Evolutionary conservation across 2,888 invertebrate genomes (phyloP), one percentile per base, ranked within the genome.

Genomic region (Melanargia galathea): DNA sequence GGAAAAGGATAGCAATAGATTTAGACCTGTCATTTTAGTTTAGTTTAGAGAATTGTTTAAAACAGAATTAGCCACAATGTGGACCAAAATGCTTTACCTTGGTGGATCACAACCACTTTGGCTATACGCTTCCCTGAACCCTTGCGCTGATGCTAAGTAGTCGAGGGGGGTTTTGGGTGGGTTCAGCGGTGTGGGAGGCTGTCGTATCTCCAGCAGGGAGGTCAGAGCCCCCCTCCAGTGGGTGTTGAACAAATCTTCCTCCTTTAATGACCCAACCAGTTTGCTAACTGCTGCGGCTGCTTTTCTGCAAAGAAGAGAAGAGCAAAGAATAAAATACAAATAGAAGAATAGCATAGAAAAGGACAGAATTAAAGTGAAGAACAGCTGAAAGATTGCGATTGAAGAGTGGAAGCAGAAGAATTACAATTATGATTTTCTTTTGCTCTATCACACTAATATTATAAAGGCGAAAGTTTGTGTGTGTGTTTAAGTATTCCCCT

Each of bases 31-130:
- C n/a, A n/a, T n/a, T n/a, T n/a, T n/a, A n/a, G n/a, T n/a, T n/a
- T n/a, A n/a, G n/a, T n/a, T n/a, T n/a, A n/a, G n/a, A n/a, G n/a
- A n/a, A n/a, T n/a, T n/a, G n/a, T n/a, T n/a, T n/a, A n/a, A n/a
- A n/a, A n/a, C n/a, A n/a, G n/a, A n/a, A 4, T 30, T 51, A 62
- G 11, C 10, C 33, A 2, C 16, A n/a, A 4, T 5, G 0, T 46
- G 54, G 22, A 30, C 1, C 22, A n/a, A 10, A 45, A 18, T 2
- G 24, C 38, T 60, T 56, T 10, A 70, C 86, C 95, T 91, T 0
- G 95, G 94, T 0, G 94, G 95, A 78, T 94, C 93, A 70, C 95
- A 95, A 0, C 94, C 94, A 0, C 92, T 92, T 73, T 94, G 95
- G 72, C 94, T 94, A 70, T 94, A 94, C 0, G 94, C 94, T 60